phyloP scores from a whole-genome alignment of 2,797 vertebrate species.

The Phataginus tetradactyla region DNA sequence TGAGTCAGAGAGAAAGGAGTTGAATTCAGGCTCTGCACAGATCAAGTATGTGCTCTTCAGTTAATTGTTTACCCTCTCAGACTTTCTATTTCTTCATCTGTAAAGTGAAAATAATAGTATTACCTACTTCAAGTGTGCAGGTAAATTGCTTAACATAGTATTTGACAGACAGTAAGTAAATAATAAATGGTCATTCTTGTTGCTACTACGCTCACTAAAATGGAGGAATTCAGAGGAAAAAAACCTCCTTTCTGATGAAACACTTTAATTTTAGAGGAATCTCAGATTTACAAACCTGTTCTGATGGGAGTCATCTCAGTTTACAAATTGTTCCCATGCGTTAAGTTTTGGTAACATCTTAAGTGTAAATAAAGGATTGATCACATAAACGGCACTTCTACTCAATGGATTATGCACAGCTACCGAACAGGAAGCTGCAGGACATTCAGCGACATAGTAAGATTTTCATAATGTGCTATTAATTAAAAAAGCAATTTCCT shows the following conservation, averaged over 20 bases:
- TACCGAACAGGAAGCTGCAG: background rate
- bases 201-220: background rate
- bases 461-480: background rate
- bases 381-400: background rate
- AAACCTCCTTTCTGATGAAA: background rate
- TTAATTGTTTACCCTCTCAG: background rate
- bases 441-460: background rate
- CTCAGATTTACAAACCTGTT: background rate
- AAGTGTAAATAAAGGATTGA: background rate
- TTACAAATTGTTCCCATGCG: background rate
- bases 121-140: background rate
- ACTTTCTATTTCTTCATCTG: slow-evolving; percentile 29
- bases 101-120: slow-evolving; percentile 39
- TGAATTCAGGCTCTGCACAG: background rate
- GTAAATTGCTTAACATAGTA: slow-evolving; percentile 20
- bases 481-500: slow-evolving; percentile 12
- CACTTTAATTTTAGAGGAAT: background rate
- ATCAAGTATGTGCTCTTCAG: background rate
- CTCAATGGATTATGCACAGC: background rate
- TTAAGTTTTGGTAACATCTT: background rate
- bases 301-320: background rate
- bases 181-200: slow-evolving; percentile 36
- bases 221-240: background rate
- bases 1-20: background rate
- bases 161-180: slow-evolving; percentile 33